A percentile compares a stretch with the other conserved stretches of the same genome.
phyloP scores from a whole-genome alignment of 2,797 vertebrate genomes.

The Sebastiscus albofasciatus region DNA sequence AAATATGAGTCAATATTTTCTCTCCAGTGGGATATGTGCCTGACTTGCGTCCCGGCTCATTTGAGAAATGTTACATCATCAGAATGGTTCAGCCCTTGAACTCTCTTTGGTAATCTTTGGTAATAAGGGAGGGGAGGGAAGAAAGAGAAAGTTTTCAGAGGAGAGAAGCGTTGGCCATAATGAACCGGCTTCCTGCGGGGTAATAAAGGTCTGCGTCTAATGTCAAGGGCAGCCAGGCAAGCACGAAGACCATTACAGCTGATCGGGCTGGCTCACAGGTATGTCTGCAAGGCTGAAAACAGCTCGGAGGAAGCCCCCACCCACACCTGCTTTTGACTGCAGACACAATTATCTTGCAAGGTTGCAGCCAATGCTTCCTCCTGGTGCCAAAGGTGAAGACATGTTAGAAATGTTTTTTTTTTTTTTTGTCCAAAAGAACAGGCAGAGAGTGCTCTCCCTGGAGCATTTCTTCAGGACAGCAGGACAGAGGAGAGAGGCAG shows the following conservation, averaged over 20 bases:
- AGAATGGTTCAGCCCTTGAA: constrained; percentile 54
- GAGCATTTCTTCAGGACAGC: constrained; percentile 44
- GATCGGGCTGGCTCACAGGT: constrained; percentile 62
- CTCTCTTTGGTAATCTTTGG: constrained; percentile 70
- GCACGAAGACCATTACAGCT: constrained; percentile 79
- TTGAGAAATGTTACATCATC: constrained; percentile 66
- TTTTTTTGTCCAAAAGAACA: constrained; percentile 39
- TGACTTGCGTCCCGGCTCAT: constrained; percentile 54
- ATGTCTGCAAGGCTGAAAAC: constrained; percentile 63
- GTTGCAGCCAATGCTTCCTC: constrained; percentile 43
- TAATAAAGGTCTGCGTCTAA: constrained; percentile 79
- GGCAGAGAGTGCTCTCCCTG: constrained; percentile 12
- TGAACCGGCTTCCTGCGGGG: constrained; percentile 72
- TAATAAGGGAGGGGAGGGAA: constrained; percentile 60
- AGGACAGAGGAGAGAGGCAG: constrained; percentile 22
- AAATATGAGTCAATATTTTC: constrained; percentile 27
- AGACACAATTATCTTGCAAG: constrained; percentile 56
- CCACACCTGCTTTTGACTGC: constrained; percentile 41
- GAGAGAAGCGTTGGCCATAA: constrained; percentile 61
- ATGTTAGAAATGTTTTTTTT: constrained; percentile 45
- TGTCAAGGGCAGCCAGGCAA: constrained; percentile 75
- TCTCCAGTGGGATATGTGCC: constrained; percentile 47
- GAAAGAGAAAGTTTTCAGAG: constrained; percentile 69
- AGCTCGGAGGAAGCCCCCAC: constrained; percentile 35
- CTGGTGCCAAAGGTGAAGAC: constrained; percentile 56